phyloP scores from a whole-genome alignment of 2,888 invertebrate genomes.

The Lingula anatina region DNA sequence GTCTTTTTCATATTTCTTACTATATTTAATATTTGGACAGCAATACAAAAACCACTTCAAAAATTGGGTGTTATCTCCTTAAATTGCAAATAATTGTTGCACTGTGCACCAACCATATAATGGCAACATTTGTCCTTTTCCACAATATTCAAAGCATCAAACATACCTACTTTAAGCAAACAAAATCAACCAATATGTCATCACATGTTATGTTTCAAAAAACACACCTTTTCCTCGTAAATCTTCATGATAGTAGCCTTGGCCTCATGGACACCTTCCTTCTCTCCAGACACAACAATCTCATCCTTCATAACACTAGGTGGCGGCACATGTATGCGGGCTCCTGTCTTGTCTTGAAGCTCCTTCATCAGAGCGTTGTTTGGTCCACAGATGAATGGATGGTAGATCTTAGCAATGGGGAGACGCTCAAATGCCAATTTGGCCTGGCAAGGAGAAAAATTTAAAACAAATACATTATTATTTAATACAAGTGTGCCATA shows the following conservation, averaged over 20 bases:
- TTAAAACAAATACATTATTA: neutral
- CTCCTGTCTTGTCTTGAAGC: slow-evolving; percentile 63
- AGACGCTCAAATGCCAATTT: slow-evolving; percentile 90
- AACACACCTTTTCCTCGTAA: slow-evolving; percentile 62
- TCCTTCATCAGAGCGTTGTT: slow-evolving; percentile 36
- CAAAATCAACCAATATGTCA: too few species aligned
- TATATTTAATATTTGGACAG: too few species aligned
- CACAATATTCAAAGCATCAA: too few species aligned
- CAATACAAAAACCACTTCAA: too few species aligned
- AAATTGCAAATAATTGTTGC: too few species aligned
- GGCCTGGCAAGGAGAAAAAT: slow-evolving; percentile 59
- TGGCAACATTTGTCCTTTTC: too few species aligned
- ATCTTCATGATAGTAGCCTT: slow-evolving; percentile 80
- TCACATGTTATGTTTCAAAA: too few species aligned
- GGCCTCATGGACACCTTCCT: slow-evolving; percentile 85
- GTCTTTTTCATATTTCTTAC: too few species aligned
- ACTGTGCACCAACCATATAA: too few species aligned
- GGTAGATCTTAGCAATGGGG: slow-evolving; percentile 86
- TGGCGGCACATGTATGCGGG: slow-evolving; percentile 91
- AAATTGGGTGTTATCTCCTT: too few species aligned
- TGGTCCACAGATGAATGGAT: slow-evolving; percentile 94
- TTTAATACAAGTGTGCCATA: neutral
- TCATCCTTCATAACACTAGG: slow-evolving; percentile 78
- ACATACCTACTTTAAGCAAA: too few species aligned
- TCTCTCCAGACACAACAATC: slow-evolving; percentile 91